These are phyloP conservation scores for Cryptoprocta ferox DNA, from an alignment of 2,797 vertebrate genomes.

Conservation along the genomic window DNA sequence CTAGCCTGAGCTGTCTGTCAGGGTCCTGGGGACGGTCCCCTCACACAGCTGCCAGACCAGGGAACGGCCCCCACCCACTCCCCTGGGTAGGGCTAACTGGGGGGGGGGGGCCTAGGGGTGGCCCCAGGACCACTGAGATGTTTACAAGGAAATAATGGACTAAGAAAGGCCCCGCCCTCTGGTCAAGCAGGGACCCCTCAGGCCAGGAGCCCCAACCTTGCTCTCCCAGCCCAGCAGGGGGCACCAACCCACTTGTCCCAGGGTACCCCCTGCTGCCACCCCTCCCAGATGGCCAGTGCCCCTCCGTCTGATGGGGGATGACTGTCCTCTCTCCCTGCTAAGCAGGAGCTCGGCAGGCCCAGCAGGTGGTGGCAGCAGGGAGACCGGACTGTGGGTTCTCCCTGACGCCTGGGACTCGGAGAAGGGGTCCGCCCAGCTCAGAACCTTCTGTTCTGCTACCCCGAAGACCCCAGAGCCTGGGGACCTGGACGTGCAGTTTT, in stretches of 20 bases:
- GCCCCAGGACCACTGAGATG: background rate
- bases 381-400: background rate
- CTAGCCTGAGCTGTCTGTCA: background rate
- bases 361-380: background rate
- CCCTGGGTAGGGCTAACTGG: background rate
- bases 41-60: background rate
- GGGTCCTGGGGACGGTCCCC: background rate
- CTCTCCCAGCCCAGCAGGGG: background rate
- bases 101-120: no score
- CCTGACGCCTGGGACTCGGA: background rate
- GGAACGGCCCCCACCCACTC: background rate
- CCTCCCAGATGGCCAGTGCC: background rate
- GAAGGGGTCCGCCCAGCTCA: background rate
- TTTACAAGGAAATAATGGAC: no score
- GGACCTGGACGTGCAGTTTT: no score
- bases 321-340: no score
- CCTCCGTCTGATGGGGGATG: background rate
- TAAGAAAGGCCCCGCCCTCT: background rate
- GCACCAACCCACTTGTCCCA: accelerated
- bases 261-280: accelerated
- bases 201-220: accelerated
- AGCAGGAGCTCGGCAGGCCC: background rate
- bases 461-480: background rate
- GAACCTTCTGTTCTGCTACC: background rate
- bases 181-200: background rate